These are phyloP conservation scores for Drosophila trichaetosa DNA, from an alignment of 2,888 invertebrate species.

Conservation along the genomic window DNA sequence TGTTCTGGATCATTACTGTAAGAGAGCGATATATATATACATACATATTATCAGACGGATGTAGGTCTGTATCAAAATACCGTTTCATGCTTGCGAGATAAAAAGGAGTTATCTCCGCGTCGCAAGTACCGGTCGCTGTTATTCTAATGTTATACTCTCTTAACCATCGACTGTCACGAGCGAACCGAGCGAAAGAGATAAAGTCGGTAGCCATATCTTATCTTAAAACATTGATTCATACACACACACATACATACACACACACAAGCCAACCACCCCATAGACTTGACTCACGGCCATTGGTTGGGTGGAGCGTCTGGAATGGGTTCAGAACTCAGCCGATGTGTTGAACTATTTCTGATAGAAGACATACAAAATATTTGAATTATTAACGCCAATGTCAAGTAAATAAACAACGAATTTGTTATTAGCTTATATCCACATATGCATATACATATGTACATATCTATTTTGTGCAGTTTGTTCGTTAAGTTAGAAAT, in stretches of 20 bases:
- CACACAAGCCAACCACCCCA: conserved; percentile 5
- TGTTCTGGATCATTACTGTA: conserved; percentile 27
- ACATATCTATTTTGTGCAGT: neutral
- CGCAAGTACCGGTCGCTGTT: neutral
- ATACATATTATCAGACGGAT: conserved; percentile 1
- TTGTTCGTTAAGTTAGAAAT: neutral
- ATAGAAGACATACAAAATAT: neutral
- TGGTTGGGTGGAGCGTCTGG: neutral
- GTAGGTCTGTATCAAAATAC: conserved; percentile 6
- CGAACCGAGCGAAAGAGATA: conserved; percentile 53
- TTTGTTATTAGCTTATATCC: neutral
- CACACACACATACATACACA: conserved; percentile 11
- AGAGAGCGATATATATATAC: conserved; percentile 23
- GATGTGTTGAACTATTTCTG: conserved; percentile 1
- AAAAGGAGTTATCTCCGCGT: neutral
- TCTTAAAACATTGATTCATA: conserved; percentile 68
- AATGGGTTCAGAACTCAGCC: neutral
- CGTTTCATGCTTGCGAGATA: conserved; percentile 10
- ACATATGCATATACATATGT: neutral
- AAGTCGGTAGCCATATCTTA: conserved; percentile 72
- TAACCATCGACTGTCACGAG: conserved; percentile 26
- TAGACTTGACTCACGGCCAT: conserved; percentile 36
- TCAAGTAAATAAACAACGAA: neutral
- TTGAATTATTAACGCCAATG: neutral
- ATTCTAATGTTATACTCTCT: conserved; percentile 45